Evolutionary conservation across 2,888 invertebrate species (phyloP).

Genomic region (Melieria crassipennis): DNA sequence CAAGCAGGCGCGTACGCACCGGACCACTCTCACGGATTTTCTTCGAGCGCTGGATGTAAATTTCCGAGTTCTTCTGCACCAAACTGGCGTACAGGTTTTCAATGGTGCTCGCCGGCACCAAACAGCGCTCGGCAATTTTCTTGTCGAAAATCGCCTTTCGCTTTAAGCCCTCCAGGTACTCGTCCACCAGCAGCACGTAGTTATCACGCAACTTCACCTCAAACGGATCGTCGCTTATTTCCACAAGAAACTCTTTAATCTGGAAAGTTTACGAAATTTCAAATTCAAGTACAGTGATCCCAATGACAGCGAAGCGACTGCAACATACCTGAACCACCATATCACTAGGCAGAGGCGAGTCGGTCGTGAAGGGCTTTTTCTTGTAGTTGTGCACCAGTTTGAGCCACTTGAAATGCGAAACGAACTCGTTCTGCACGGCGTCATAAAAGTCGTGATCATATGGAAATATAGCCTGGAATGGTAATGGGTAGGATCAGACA

Average conservation of each 20-base stretch:
- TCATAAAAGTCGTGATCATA: constrained; percentile 89
- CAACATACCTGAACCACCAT: constrained; percentile 81
- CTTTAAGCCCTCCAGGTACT: constrained; percentile 92
- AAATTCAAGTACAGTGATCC: constrained; percentile 32
- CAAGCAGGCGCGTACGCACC: constrained; percentile 80
- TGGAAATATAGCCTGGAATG: constrained; percentile 76
- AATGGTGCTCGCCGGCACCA: constrained; percentile 82
- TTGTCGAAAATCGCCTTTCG: constrained; percentile 88
- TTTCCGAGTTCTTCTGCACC: constrained; percentile 91
- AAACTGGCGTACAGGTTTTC: constrained; percentile 90
- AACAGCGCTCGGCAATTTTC: constrained; percentile 84
- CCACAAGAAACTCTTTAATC: constrained; percentile 88
- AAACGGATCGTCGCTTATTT: constrained; percentile 97
- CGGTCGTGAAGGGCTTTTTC: constrained; percentile 75
- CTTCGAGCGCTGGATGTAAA: constrained; percentile 91
- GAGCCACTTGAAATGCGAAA: constrained; percentile 94
- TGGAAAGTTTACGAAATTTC: constrained; percentile 52
- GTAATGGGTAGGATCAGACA: constrained; percentile 27
- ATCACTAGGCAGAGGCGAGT: constrained; percentile 85
- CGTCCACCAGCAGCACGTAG: constrained; percentile 93
- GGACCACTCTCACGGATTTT: constrained; percentile 71
- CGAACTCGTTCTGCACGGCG: constrained; percentile 86
- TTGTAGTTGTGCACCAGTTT: constrained; percentile 81
- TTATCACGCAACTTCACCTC: constrained; percentile 96
- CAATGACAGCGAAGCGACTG: too few relatives aligned